Conservation (phyloP, 2,797 vertebrate genomes). For the Hapalemur alaotrensis region DNA sequence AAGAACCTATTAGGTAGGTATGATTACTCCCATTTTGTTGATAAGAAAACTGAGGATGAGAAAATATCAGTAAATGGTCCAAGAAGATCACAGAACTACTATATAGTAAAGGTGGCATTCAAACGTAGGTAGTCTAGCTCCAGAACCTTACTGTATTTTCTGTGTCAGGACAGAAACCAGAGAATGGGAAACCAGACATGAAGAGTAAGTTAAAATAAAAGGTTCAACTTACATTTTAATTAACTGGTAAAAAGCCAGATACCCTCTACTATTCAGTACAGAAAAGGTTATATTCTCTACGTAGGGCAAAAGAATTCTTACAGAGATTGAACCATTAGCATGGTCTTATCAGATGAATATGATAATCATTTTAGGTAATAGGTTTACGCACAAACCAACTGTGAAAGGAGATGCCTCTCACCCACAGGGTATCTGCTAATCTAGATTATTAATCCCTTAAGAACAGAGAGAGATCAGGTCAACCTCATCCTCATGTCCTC, state of each 20-base stretch:
- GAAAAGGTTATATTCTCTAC: background rate
- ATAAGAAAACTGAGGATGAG: constrained; percentile 15
- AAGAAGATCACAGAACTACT: background rate
- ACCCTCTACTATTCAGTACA: background rate
- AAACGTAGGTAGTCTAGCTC: background rate
- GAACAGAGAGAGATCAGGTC: background rate
- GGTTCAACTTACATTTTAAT: background rate
- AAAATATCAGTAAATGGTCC: background rate
- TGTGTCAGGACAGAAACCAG: background rate
- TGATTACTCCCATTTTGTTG: background rate
- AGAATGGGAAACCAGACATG: background rate
- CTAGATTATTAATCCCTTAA: background rate
- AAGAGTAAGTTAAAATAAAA: background rate
- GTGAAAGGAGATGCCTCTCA: background rate
- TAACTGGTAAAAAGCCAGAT: background rate
- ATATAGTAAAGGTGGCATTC: background rate
- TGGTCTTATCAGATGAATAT: background rate
- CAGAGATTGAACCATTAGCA: background rate
- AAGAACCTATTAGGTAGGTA: background rate
- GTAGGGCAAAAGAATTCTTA: background rate
- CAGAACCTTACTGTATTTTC: background rate
- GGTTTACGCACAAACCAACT: background rate
- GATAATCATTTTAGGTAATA: background rate
- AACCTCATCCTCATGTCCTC: background rate
- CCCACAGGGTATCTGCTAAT: background rate